Base-by-base conservation (phyloP, 2,113 vertebrate genomes). In the Trinectes maculatus region DNA sequence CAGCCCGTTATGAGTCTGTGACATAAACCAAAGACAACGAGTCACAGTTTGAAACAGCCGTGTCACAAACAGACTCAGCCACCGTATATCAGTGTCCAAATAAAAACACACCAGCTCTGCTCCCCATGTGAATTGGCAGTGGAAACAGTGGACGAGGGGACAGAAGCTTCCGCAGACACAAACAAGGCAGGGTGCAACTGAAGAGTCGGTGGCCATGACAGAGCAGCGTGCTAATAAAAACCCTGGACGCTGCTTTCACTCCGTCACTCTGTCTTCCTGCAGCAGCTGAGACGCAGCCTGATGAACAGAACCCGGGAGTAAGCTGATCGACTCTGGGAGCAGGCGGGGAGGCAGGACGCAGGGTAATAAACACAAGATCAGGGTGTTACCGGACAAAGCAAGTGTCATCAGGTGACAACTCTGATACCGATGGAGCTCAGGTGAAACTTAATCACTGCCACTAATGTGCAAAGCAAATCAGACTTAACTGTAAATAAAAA, bases 61-160 rank as follows among this genome's bases (percentile, higher is more conserved):
- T 56, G 76, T 74, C 80, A 77, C 36, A 59, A 46, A 74, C 59
- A 64, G 16, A 63, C 61, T 74, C 56, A 60, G 54, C 60, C 48
- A 55, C 67, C 70, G 72, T 75, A 72, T 29, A 71, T 67, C 24
- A 29, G 44, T 65, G 65, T 26, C 76, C 79, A 84, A 85, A 87
- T 82, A 82, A 86, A 85, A 46, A 71, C 51, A 44, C 72, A 29
- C n/a, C 63, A 72, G 66, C 53, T 56, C 33, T 7, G 56, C 48
- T 75, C 72, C 54, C 70, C 70, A 60, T 70, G 80, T 65, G 76
- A 85, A 82, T 66, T 79, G 76, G 65, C 73, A 73, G 62, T 16
- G 39, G 70, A 47, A 34, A n/a, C 44, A 74, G 78, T 77, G 69
- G 72, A 46, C 48, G 44, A 80, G 67, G 76, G 74, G 74, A 64